These are phyloP conservation scores for Porphyrio hochstetteri DNA, from an alignment of 2,113 vertebrate genomes.

Conservation along the genomic window DNA sequence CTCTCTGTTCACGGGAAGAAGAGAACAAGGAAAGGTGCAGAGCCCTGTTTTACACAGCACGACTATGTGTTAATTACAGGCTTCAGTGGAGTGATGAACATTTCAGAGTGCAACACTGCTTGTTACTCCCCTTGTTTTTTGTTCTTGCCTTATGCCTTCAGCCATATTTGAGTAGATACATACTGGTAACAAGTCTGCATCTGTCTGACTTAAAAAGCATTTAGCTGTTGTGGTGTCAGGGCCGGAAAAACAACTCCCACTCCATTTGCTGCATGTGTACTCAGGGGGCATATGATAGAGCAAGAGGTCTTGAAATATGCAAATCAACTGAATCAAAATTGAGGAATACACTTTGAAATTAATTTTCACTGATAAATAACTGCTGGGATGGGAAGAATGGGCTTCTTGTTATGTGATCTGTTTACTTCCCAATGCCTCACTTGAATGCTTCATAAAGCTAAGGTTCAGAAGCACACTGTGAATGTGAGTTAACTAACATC, in stretches of 20 bases:
- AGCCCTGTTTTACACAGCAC: background rate
- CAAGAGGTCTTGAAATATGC: background rate
- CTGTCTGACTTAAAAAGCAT: background rate
- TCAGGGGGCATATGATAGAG: background rate
- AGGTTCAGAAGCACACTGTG: background rate
- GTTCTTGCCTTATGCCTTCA: background rate
- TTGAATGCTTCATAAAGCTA: background rate
- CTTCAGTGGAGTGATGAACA: background rate
- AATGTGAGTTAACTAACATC: background rate
- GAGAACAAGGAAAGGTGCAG: background rate
- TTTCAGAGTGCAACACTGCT: background rate
- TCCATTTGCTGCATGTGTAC: background rate
- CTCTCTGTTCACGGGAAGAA: background rate
- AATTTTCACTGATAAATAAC: background rate
- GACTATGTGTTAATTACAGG: conserved; percentile 17
- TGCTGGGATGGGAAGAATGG: fast-evolving
- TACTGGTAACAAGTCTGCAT: background rate
- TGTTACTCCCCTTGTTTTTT: background rate
- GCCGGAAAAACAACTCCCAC: background rate
- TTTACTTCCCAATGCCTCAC: background rate
- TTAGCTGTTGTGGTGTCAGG: background rate
- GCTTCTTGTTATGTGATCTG: background rate
- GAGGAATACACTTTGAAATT: background rate
- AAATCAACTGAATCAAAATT: background rate
- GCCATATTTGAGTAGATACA: background rate